Conservation (phyloP, 1,140 invertebrate genomes). For the Heliconius melpomene region DNA sequence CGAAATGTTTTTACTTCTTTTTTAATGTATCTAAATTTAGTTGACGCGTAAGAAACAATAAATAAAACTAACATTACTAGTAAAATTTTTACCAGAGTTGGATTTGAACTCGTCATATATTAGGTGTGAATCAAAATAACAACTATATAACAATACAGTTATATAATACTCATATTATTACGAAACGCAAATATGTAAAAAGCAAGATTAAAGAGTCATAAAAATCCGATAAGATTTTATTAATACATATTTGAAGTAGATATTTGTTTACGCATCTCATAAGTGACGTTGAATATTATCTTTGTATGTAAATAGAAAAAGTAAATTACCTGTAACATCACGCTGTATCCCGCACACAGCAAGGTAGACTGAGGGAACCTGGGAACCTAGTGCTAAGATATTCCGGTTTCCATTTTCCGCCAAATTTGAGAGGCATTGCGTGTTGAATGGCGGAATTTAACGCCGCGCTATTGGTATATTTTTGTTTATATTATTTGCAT, state of each 20-base stretch:
- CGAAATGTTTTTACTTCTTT: too few relatives aligned
- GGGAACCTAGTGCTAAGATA: not conserved
- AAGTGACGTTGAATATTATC: conserved; percentile 4
- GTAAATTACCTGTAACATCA: not conserved
- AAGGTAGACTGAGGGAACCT: too few relatives aligned
- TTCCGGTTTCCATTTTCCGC: too few relatives aligned
- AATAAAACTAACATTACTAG: too few relatives aligned
- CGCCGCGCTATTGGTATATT: not conserved
- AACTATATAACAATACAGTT: not conserved
- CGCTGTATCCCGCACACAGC: not conserved
- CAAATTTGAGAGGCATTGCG: too few relatives aligned
- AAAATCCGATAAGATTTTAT: conserved; percentile 5
- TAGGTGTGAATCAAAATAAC: not conserved
- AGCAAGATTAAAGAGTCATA: not conserved
- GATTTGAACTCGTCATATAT: not conserved
- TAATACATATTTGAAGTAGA: not conserved
- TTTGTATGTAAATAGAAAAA: not conserved
- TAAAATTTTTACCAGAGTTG: not conserved
- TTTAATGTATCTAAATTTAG: too few relatives aligned
- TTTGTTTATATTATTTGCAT: not conserved
- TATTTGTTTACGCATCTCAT: not conserved
- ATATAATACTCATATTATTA: not conserved
- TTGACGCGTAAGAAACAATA: too few relatives aligned
- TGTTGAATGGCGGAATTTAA: too few relatives aligned
- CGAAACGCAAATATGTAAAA: not conserved